Conservation (phyloP, 1,140 invertebrate genomes). For the Ceratina japonica region DNA sequence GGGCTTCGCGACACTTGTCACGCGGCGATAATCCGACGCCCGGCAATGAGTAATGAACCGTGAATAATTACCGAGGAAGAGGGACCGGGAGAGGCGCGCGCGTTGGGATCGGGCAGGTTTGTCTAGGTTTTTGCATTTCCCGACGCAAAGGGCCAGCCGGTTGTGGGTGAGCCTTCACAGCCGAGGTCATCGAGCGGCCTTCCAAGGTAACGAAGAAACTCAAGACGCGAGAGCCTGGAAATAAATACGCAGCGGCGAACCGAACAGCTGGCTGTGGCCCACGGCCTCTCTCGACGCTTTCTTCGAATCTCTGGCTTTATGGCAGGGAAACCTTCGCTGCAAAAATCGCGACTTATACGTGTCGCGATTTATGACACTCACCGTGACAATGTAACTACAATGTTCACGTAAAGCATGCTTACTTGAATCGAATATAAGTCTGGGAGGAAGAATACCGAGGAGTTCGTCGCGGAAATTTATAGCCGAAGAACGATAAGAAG, state of each 20-base stretch:
- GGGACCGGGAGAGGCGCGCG: slow-evolving; percentile 21
- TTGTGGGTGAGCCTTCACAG: slow-evolving; percentile 58
- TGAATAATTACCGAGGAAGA: slow-evolving; percentile 61
- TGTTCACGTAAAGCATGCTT: too few relatives aligned
- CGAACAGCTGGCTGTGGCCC: slow-evolving; percentile 4
- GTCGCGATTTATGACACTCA: neutral
- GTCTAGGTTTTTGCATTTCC: slow-evolving; percentile 15
- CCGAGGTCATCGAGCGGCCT: slow-evolving; percentile 55
- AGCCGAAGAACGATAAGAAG: too few relatives aligned
- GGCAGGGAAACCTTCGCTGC: neutral
- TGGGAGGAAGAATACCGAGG: neutral
- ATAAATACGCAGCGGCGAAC: slow-evolving; percentile 20
- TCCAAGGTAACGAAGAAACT: slow-evolving; percentile 57
- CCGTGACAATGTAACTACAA: neutral
- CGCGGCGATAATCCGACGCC: slow-evolving; percentile 55
- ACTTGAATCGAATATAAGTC: too few relatives aligned
- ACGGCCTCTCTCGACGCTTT: neutral
- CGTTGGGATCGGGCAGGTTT: neutral
- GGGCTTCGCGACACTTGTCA: slow-evolving; percentile 48
- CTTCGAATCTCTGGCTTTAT: slow-evolving; percentile 2
- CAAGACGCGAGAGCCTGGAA: neutral
- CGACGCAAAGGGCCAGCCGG: slow-evolving; percentile 21
- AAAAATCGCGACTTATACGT: neutral
- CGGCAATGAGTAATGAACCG: slow-evolving; percentile 55
- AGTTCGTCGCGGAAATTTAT: too few relatives aligned